A percentile compares a stretch with the other conserved stretches of the same genome.
Evolutionary conservation across 2,113 vertebrate species (phyloP).

Genomic region (Budorcas taxicolor): DNA sequence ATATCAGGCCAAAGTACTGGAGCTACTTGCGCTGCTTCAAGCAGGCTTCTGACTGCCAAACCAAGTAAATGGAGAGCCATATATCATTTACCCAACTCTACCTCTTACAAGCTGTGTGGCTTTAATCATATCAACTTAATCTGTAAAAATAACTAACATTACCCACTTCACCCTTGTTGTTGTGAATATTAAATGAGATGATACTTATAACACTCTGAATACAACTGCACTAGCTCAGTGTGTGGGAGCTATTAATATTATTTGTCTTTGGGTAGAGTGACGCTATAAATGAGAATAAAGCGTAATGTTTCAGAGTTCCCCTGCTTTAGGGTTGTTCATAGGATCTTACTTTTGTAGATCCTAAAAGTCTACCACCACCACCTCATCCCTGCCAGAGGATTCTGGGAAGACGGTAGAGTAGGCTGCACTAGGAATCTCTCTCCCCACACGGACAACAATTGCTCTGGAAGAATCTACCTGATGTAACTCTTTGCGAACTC

Average conservation of each 20-base stretch:
- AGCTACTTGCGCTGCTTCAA: background rate
- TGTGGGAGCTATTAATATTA: background rate
- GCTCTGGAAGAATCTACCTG: background rate
- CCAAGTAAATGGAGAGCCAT: background rate
- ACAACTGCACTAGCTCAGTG: background rate
- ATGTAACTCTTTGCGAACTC: background rate
- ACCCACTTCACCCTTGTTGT: no score
- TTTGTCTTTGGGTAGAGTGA: background rate
- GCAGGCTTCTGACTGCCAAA: background rate
- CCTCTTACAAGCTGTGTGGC: background rate
- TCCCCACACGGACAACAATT: background rate
- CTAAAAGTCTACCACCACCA: background rate
- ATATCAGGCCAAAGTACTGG: background rate
- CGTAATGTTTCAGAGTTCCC: background rate
- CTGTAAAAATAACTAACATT: background rate
- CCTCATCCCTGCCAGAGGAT: background rate
- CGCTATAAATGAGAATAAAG: background rate
- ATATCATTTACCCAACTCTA: background rate
- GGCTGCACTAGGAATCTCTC: background rate
- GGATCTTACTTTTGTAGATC: background rate
- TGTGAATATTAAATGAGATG: background rate
- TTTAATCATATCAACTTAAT: background rate
- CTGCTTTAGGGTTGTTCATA: background rate
- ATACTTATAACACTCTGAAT: background rate
- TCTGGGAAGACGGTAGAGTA: background rate